Evolutionary conservation across 2,113 vertebrate species (phyloP).

Genomic region (Amphiprion percula): DNA sequence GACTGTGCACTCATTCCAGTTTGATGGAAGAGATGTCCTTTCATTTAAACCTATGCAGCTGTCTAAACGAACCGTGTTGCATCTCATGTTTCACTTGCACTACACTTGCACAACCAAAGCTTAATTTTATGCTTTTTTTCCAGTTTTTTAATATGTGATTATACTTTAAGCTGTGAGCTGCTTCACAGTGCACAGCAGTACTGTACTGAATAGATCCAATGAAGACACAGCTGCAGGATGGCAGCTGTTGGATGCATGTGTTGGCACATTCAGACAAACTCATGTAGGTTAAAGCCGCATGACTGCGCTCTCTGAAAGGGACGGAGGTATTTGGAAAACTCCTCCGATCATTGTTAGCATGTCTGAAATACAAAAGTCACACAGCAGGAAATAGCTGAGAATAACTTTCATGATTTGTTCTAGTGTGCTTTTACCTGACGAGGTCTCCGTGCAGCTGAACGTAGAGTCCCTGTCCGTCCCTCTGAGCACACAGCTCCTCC

Average conservation of each 20-base stretch:
- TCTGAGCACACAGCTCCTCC: conserved; percentile 91
- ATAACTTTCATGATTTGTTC: background rate
- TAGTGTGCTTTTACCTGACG: conserved; percentile 87
- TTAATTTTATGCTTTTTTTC: conserved; percentile 18
- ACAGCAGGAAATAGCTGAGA: background rate
- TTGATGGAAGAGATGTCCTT: conserved; percentile 25
- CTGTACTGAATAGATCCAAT: conserved; percentile 1
- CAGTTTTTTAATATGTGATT: background rate
- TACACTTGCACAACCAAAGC: conserved; percentile 1
- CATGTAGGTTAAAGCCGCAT: conserved; percentile 2
- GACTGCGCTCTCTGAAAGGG: background rate
- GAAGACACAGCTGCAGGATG: background rate
- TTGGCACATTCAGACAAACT: background rate
- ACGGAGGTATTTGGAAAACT: background rate
- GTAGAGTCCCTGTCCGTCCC: conserved; percentile 87
- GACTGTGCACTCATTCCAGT: background rate
- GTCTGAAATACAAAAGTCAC: background rate
- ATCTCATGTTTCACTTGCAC: conserved; percentile 27
- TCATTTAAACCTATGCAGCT: conserved; percentile 16
- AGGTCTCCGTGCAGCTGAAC: conserved; percentile 95
- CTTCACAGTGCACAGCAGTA: background rate
- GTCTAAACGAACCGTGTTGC: conserved; percentile 27
- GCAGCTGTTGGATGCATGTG: conserved; percentile 17
- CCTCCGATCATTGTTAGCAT: background rate
- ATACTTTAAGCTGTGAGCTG: conserved; percentile 12